Base-by-base conservation (phyloP, 2,888 invertebrate genomes). In the Drosophila prolongata region DNA sequence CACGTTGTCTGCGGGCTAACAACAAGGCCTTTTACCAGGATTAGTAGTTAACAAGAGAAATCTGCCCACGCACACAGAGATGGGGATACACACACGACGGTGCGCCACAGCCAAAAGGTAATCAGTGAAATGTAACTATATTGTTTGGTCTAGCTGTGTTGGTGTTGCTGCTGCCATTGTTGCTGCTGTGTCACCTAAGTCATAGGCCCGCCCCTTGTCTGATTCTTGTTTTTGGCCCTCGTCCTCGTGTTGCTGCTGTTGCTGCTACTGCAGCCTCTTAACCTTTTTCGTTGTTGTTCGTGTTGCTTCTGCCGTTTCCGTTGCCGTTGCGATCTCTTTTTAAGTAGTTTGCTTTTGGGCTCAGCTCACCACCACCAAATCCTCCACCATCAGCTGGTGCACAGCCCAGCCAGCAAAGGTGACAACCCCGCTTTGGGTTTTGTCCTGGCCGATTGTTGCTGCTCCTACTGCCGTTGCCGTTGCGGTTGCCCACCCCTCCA, bases 21-120 rank as follows among this genome's bases (percentile, higher is more conserved):
- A 88, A 85, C 86, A 86, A 78, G 89, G 87, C 86, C 86, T 87
- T 86, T 83, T 87, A 87, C 89, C 78, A 82, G 89, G 89, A 87
- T 87, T 89, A 89, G 87, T 88, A 87, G 87, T 80, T 89, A 87
- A 86, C 80, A 86, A 88, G 78, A 86, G 89, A 77, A 83, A 86
- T 88, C 83, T 86, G 80, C 78, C 84, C 84, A 81, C 71, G 69
- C 81, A 78, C 74, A 75, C 71, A 59, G 65, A 69, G 27, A n/a
- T 37, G 34, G 34, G 13, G 9, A 3, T 16, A 40, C 60, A 57
- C 40, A 56, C 60, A 49, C 24, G 53, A 38, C 34, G 38, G 40
- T 11, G 43, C 42, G 42, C 75, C 75, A 76, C 76, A 87, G 72
- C 85, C 89, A 78, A 87, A 89, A 87, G 86, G 89, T 89, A 88